Evolutionary conservation across 2,888 invertebrate species (phyloP), one percentile per base, ranked within the genome.

Genomic region (Ptilodon capucinus): DNA sequence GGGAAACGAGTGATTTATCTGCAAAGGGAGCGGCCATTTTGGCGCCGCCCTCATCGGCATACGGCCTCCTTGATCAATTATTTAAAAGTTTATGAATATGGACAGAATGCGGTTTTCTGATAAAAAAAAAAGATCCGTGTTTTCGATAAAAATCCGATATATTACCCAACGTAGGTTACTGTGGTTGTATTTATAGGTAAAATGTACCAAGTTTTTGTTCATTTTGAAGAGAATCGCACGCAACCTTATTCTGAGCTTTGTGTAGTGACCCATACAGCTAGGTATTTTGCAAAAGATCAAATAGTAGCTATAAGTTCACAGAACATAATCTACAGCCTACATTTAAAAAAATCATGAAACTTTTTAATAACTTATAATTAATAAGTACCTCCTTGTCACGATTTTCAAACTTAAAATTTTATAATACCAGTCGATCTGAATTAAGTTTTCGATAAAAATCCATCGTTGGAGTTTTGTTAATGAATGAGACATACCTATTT

Each of bases 1-100:
- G 58, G 70, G 60, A 74, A 73, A 56, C 54, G 57, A 57, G 65
- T 78, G 74, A 81, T 81, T 76, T 81, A 80, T 77, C 55, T 69
- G 54, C 64, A 60, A 67, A 57, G 57, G 64, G 42, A 49, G 54
- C 64, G 42, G 52, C 77, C 78, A 76, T 79, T 68, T 73, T 71
- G 64, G 60, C 48, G 51, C 43, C 60, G 58, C 57, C 52, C 58
- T 64, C 55, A 63, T 57, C 46, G 62, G 47, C 45, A 60, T 54
- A 51, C 49, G 46, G 53, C 61, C 61, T 61, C 46, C 61, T 60
- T 68, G 64, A 71, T 76, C 71, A 76, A 76, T 75, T 74, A 79
- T 74, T 75, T 67, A 79, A 71, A 64, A 54, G 51, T 47, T 52
- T 64, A 57, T 62, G 59, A 64, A 64, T 62, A 65, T 61, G 57